These are phyloP conservation scores for Parauchenoglanis punctatus DNA, from an alignment of 2,797 vertebrate species.

Conservation along the genomic window DNA sequence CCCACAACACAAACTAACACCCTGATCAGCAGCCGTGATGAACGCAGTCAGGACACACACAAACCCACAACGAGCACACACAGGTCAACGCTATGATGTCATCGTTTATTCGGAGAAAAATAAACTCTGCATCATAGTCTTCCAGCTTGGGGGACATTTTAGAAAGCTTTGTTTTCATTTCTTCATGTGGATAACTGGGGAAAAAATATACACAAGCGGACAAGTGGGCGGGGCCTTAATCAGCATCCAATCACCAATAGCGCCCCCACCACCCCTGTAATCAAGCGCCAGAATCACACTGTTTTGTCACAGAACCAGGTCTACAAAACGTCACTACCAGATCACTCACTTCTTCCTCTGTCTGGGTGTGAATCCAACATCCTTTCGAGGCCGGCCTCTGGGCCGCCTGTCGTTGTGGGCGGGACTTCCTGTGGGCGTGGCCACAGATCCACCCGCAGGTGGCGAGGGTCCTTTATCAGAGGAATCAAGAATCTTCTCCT, in stretches of 20 bases:
- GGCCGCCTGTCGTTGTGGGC: slow-evolving; percentile 93
- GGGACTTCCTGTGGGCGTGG: slow-evolving; percentile 88
- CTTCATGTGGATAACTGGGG: too few species aligned
- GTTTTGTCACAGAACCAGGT: background rate
- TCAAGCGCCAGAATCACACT: background rate
- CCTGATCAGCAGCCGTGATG: background rate
- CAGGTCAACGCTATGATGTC: background rate
- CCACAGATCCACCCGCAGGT: slow-evolving; percentile 82
- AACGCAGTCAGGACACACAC: background rate
- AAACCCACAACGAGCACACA: background rate
- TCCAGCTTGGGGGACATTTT: background rate
- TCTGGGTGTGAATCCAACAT: slow-evolving; percentile 86
- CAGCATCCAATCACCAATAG: background rate
- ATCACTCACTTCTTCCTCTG: slow-evolving; percentile 92
- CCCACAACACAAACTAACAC: background rate
- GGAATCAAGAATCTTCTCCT: slow-evolving; percentile 91
- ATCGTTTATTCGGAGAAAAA: background rate
- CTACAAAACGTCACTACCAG: background rate
- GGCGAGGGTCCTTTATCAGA: slow-evolving; percentile 84
- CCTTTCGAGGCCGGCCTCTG: slow-evolving; percentile 95
- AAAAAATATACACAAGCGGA: background rate
- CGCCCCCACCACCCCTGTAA: background rate
- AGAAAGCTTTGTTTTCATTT: background rate
- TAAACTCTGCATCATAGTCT: background rate
- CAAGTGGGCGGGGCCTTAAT: background rate